These are phyloP conservation scores for Agonopterix alstromeriana DNA, from an alignment of 2,888 invertebrate genomes.

Conservation along the genomic window DNA sequence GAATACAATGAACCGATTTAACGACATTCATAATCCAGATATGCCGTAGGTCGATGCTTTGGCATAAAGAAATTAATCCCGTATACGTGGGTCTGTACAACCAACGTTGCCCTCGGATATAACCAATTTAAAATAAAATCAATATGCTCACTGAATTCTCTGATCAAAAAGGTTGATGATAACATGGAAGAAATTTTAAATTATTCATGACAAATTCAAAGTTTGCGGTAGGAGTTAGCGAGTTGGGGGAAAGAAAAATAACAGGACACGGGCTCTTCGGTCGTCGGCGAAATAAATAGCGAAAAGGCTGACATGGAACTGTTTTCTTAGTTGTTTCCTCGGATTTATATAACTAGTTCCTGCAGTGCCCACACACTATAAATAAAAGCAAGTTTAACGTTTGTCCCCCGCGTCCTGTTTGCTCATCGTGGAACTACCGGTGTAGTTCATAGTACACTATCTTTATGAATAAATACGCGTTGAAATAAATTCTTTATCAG, in stretches of 20 bases:
- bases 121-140: constrained; percentile 14
- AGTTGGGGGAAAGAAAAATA: constrained; percentile 38
- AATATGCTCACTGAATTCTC: constrained; percentile 13
- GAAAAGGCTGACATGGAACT: constrained; percentile 38
- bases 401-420: too few species aligned
- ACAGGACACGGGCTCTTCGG: constrained; percentile 24
- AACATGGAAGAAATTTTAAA: constrained; percentile 38
- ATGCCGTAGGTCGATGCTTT: constrained; percentile 14
- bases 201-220: constrained; percentile 67
- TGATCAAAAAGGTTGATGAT: constrained; percentile 26
- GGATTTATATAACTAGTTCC: constrained; percentile 41
- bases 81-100: constrained; percentile 15
- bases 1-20: constrained; percentile 45
- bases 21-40: constrained; percentile 33
- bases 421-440: too few species aligned
- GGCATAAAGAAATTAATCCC: constrained; percentile 33
- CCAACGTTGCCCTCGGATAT: constrained; percentile 9
- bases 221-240: constrained; percentile 37
- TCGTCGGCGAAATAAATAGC: constrained; percentile 42
- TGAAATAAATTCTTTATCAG: too few species aligned
- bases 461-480: too few species aligned
- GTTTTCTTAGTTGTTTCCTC: constrained; percentile 37
- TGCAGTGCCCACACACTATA: constrained; percentile 11
- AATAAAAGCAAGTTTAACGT: too few species aligned
- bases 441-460: too few species aligned